Conservation (phyloP, 2,888 invertebrate species). For the Empis stercorea region DNA sequence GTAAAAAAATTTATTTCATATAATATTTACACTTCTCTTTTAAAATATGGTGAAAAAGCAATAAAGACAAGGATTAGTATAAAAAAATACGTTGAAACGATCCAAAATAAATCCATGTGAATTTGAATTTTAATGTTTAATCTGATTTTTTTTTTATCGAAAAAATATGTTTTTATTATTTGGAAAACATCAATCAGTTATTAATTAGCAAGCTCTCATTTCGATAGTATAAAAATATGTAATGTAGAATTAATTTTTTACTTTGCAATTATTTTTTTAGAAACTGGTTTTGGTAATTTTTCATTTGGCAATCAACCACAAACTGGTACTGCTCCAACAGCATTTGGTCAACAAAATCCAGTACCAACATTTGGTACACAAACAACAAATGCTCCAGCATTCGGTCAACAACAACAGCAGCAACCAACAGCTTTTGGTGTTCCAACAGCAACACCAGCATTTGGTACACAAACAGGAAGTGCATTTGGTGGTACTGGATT, state of each 20-base stretch:
- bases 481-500: slow-evolving; percentile 24
- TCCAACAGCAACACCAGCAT: slow-evolving; percentile 16
- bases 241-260: no score
- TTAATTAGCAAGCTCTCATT: background rate
- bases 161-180: no score
- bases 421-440: slow-evolving; percentile 7
- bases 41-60: no score
- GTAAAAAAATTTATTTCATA: no score
- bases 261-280: slow-evolving; percentile 14
- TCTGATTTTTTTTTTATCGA: no score
- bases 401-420: background rate
- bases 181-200: no score
- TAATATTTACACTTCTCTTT: no score
- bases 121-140: no score
- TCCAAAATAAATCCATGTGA: no score
- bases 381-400: slow-evolving; percentile 22
- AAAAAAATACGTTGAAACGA: no score
- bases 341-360: slow-evolving; percentile 13
- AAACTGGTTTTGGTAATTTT: slow-evolving; percentile 37
- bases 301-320: slow-evolving; percentile 19
- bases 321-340: slow-evolving; percentile 13
- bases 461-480: slow-evolving; percentile 22
- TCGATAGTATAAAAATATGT: background rate
- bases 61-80: no score
- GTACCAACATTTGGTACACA: slow-evolving; percentile 19